Evolutionary conservation across 2,113 vertebrate genomes (phyloP).

Genomic region (Platichthys stellatus): DNA sequence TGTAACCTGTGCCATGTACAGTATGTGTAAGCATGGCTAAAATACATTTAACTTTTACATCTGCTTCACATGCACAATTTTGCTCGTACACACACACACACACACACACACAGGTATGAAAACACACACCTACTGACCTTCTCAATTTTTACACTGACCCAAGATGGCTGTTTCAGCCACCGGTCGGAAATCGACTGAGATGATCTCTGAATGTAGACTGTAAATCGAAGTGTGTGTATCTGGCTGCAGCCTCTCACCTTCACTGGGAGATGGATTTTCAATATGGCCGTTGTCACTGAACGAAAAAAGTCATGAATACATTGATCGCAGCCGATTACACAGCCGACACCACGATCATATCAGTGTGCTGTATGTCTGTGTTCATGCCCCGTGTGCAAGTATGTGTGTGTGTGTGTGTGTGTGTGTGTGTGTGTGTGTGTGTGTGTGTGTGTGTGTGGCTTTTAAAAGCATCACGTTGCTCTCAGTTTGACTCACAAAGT

Average conservation of each 20-base stretch:
- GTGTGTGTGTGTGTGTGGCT: constrained; percentile 18
- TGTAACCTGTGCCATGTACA: constrained; percentile 56
- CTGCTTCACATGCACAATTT: constrained; percentile 34
- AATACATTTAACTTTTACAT: constrained; percentile 24
- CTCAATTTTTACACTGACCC: constrained; percentile 38
- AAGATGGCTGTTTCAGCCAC: constrained; percentile 35
- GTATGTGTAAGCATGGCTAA: constrained; percentile 54
- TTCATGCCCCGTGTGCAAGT: constrained; percentile 19
- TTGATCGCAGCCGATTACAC: constrained; percentile 67
- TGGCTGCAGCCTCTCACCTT: constrained; percentile 42
- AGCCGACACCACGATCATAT: constrained; percentile 51
- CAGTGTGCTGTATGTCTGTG: constrained; percentile 47
- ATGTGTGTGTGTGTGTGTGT: background rate
- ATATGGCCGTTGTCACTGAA: constrained; percentile 43
- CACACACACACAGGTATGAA: constrained; percentile 14
- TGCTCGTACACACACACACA: constrained; percentile 9
- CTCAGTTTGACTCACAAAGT: constrained; percentile 39
- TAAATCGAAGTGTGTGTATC: constrained; percentile 47
- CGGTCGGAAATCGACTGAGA: constrained; percentile 44
- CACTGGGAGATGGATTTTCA: constrained; percentile 64
- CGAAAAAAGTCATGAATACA: constrained; percentile 75
- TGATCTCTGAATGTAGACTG: constrained; percentile 60
- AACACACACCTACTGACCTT: constrained; percentile 17
- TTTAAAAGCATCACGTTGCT: constrained; percentile 27
- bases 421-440: constrained; percentile 9